Evolutionary conservation across 2,113 vertebrate genomes (phyloP).

Genomic region (Chrysemys picta): DNA sequence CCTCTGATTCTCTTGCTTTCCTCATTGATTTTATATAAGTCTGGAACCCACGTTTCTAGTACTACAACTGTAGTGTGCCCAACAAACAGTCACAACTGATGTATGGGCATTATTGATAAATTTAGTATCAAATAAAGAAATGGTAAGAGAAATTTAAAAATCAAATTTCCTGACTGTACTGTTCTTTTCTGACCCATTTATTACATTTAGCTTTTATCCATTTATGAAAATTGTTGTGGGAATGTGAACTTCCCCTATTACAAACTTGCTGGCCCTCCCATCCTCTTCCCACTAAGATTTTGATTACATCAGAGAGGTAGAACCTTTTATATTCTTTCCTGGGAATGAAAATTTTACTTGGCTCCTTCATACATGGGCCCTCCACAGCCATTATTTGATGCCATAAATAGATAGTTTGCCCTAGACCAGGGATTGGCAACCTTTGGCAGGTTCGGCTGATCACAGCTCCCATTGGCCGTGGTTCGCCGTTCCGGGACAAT

Average conservation of each 20-base stretch:
- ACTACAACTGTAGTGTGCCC: neutral
- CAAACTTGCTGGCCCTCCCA: neutral
- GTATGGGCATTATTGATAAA: neutral
- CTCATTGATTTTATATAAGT: neutral
- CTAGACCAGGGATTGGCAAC: neutral
- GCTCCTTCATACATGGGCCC: neutral
- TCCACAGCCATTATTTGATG: neutral
- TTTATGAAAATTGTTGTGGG: neutral
- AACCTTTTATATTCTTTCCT: neutral
- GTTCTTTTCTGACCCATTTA: neutral
- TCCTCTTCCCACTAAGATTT: neutral
- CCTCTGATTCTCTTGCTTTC: neutral
- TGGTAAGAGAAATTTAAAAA: neutral
- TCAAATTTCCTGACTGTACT: neutral
- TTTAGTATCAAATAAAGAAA: neutral
- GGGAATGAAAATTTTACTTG: neutral
- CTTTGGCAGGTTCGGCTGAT: neutral
- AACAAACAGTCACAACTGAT: neutral
- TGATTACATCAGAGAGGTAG: neutral
- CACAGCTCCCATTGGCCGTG: too few relatives aligned
- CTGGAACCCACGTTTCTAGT: neutral
- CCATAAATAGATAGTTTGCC: neutral
- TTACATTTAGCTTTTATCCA: neutral
- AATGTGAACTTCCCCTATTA: neutral
- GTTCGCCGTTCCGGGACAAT: too few relatives aligned